These are phyloP conservation scores for Cecidostiba fungosa DNA, from an alignment of 2,888 invertebrate genomes.

Conservation along the genomic window DNA sequence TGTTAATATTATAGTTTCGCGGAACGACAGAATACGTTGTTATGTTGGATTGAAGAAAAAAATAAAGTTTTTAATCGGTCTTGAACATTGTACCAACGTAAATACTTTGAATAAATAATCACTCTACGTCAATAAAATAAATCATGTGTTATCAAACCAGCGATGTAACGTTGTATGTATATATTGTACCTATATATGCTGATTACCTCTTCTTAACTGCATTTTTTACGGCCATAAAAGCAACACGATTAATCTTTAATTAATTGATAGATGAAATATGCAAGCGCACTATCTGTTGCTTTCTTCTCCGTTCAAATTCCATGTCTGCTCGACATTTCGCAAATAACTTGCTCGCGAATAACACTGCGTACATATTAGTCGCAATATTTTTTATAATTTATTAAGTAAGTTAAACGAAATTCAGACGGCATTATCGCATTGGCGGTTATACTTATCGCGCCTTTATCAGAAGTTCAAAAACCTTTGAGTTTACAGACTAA, in stretches of 20 bases:
- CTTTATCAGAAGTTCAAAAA: neutral
- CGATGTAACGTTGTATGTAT: neutral
- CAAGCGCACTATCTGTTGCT: neutral
- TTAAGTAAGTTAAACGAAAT: neutral
- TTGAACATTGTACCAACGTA: neutral
- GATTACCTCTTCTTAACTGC: neutral
- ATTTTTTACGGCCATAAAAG: neutral
- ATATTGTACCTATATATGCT: no score
- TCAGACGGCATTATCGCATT: neutral
- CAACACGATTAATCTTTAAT: neutral
- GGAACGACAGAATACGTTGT: neutral
- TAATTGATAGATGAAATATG: no score
- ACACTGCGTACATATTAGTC: neutral
- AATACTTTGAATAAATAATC: neutral
- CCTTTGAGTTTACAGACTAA: neutral
- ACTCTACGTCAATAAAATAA: neutral
- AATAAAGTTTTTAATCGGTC: neutral
- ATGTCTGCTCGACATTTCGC: neutral
- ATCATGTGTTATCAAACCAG: neutral
- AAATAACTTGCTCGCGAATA: neutral
- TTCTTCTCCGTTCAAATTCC: neutral
- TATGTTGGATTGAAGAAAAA: neutral
- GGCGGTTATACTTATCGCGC: neutral
- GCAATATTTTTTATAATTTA: neutral
- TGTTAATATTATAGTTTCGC: neutral